phyloP scores from a whole-genome alignment of 2,888 invertebrate genomes.

The Cremastinae sp. region DNA sequence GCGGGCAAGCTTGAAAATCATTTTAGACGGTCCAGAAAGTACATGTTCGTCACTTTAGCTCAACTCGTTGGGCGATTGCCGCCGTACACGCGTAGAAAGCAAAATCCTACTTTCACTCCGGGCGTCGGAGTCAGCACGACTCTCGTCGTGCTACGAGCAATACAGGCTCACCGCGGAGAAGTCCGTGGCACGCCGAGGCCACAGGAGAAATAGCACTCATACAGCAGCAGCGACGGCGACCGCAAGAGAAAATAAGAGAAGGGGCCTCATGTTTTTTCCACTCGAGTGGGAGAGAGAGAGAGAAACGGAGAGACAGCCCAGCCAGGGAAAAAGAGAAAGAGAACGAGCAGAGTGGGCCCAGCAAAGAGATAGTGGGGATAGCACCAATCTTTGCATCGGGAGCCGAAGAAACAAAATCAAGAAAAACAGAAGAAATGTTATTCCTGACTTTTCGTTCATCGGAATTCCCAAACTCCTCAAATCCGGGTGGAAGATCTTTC shows the following conservation, averaged over 20 bases:
- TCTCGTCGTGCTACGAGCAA: slow-evolving; percentile 48
- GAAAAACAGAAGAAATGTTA: background rate
- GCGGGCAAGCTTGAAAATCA: slow-evolving; percentile 43
- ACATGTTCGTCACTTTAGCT: slow-evolving; percentile 65
- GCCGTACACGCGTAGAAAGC: slow-evolving; percentile 75
- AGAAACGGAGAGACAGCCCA: slow-evolving; percentile 31
- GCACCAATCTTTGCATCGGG: slow-evolving; percentile 15
- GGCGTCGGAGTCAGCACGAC: slow-evolving; percentile 55
- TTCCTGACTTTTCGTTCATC: slow-evolving; percentile 4
- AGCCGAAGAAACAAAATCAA: background rate
- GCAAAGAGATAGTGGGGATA: slow-evolving; percentile 21
- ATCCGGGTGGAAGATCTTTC: background rate
- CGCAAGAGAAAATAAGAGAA: slow-evolving; percentile 49
- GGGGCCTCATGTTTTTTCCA: slow-evolving; percentile 53
- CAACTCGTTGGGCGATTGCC: slow-evolving; percentile 17
- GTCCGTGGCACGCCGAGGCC: slow-evolving; percentile 76
- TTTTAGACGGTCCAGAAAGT: slow-evolving; percentile 57
- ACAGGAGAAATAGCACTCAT: slow-evolving; percentile 60
- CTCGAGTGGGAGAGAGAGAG: slow-evolving; percentile 1
- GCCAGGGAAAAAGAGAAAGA: slow-evolving; percentile 26
- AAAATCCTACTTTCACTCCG: slow-evolving; percentile 80
- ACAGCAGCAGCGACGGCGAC: slow-evolving; percentile 22
- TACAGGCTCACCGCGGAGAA: slow-evolving; percentile 62
- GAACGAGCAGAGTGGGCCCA: slow-evolving; percentile 40
- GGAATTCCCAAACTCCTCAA: background rate